Base-by-base conservation (phyloP, 2,888 invertebrate genomes). In the Drosophila peninsularis region DNA sequence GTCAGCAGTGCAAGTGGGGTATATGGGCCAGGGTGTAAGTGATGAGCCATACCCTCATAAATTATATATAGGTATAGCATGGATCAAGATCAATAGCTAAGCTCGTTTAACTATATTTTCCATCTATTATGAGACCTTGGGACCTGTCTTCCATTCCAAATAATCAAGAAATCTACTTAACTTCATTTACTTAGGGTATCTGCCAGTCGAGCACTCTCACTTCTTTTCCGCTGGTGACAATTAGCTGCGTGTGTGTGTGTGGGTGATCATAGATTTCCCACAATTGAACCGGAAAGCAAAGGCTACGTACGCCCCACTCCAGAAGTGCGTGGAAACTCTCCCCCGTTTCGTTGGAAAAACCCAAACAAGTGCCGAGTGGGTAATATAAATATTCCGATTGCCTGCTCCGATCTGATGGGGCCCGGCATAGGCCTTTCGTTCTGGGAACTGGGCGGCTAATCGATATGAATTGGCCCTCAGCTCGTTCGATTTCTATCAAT, bases 321-420 rank as follows among this genome's bases (percentile, higher is more conserved):
- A 6, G n/a, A 41, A 42, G 32, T 11, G 54, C 47, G 44, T 39
- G 19, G 30, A 50, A 19, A 21, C 21, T 55, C 54, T 21, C 24
- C n/a, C 34, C 19, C 30, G 24, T 52, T 49, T 54, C 47, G 1
- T n/a, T 54, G 50, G 39, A 44, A 62, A 65, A 21, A 30, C 30
- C 58, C 58, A 62, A 71, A 66, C 75, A 75, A 75, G 75, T 75
- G 75, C 71, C 60, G 74, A 71, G 75, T 75, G 75, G 74, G 74
- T 75, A 74, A 75, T 75, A 75, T 58, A 74, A 67, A 60, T 75
- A 75, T 71, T 39, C 50, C 45, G 41, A 57, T 44, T 61, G 64
- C 32, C 52, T 57, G 56, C 27, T 49, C 50, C 11, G 24, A 44
- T 37, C 5, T 9, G 32, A 21, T 32, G 9, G 24, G 36, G 19